Evolutionary conservation across 92 coral and sea anemone genomes (phyloP), one percentile per base, ranked within the genome.

Genomic region (Heliopora coerulea): DNA sequence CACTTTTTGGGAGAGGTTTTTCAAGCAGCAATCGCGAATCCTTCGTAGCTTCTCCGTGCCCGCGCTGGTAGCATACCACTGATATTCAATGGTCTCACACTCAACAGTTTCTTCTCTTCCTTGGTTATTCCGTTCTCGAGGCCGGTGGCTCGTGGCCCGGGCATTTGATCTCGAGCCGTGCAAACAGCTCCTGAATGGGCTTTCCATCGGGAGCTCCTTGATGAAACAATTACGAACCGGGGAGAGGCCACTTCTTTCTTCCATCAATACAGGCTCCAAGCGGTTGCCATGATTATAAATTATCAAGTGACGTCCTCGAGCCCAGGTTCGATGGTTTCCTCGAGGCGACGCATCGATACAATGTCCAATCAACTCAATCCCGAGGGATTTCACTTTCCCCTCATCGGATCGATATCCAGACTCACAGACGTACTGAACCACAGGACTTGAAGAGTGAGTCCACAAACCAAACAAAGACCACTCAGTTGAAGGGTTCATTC

Each of bases 391-490:
- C 0, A 31, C 48, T 12, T 56, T 32, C 6, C 25, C 35, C 32
- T 15, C 13, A 27, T 46, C 60, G 17, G 21, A 6, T 3, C 17
- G 30, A 8, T 28, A 3, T 23, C 3, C 61, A 8, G 10, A 10
- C 31, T 52, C 63, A 25, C 77, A 70, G 35, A 70, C 41, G 34
- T 70, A 70, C 31, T 70, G 77, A 17, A 70, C 63, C 0, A 70
- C 77, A 11, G 77, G 77, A 54, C 49, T 49, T 9, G 77, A 52
- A 0, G 77, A 70, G 24, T 70, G 77, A 1, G 77, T 70, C 63
- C 77, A 54, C 32, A 70, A 33, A 33, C 77, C 77, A 50, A 23
- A 70, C 4, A 70, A 23, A 15, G n/a, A 37, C 77, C 77, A 70
- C 15, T 23, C 32, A 12, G 11, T 30, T 3, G 26, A 35, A 19